Evolutionary conservation across 64 coral and sea anemone species (phyloP), one percentile per base, ranked within the genome.

Genomic region (Stichodactyla mertensii): DNA sequence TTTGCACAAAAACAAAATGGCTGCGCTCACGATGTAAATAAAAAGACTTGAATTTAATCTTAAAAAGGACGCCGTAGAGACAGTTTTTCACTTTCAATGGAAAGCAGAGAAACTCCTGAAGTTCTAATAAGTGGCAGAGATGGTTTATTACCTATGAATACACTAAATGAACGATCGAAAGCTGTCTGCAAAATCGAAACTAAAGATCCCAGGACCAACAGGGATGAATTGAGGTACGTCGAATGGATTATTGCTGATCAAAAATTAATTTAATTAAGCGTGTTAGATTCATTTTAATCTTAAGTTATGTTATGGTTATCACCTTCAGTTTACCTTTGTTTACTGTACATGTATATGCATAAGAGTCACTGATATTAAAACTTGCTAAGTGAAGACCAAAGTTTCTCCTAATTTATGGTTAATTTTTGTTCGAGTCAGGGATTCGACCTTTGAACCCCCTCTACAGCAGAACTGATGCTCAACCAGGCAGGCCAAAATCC

Each of bases 141-240:
- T 88, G 94, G 94, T 12, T 78, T 93, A 16, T 78, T 89, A 31
- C 69, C 77, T 20, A n/a, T 78, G 16, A 82, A 97, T 86, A 83
- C 69, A 10, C 85, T 93, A 4, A 19, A 61, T 6, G 85, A 86
- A 74, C 71, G 91, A 20, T 23, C 56, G 4, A 88, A 87, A 77
- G 80, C 91, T 13, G 94, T 93, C 1, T 93, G 91, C 55, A 93
- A 87, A 54, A 82, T 97, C 45, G 80, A 88, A 56, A 86, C 79
- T 7, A 89, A 13, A 58, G 57, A 90, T 31, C 57, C 61, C 15
- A 86, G 31, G 27, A 61, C 79, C 51, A 31, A 81, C 19, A 92
- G 57, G 86, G 79, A 87, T 55, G 82, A 82, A 18, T 52, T 88
- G 7, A 96, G 91, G 94, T 97, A 86, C 77, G 79, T 1, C 79